Conservation (phyloP, 2,888 invertebrate species). For the Ceramica pisi region DNA sequence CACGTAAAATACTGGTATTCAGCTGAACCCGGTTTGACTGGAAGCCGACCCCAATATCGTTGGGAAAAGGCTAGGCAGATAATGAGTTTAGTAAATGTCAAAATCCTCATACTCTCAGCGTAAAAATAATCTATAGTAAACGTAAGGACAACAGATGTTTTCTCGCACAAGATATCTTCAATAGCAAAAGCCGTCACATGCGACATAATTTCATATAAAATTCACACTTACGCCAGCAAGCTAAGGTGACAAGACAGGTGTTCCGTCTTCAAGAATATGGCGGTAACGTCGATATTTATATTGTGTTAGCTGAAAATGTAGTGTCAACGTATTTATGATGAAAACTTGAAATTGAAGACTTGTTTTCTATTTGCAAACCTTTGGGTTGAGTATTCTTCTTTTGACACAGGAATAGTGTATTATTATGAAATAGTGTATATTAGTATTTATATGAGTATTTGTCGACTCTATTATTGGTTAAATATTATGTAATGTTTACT, state of each 20-base stretch:
- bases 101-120: too few relatives aligned
- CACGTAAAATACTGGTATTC: too few relatives aligned
- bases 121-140: background rate
- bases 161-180: slow-evolving; percentile 40
- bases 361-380: background rate
- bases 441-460: too few relatives aligned
- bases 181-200: slow-evolving; percentile 18
- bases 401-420: background rate
- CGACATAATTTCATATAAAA: slow-evolving; percentile 62
- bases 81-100: too few relatives aligned
- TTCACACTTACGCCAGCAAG: slow-evolving; percentile 48
- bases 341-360: background rate
- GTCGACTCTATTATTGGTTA: too few relatives aligned
- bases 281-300: slow-evolving; percentile 40
- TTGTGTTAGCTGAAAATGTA: slow-evolving; percentile 47
- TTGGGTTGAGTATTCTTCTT: background rate
- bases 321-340: slow-evolving; percentile 14
- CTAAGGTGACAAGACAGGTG: slow-evolving; percentile 50
- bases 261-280: slow-evolving; percentile 33
- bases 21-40: too few relatives aligned
- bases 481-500: too few relatives aligned
- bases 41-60: too few relatives aligned
- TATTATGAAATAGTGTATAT: too few relatives aligned
- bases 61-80: too few relatives aligned
- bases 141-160: slow-evolving; percentile 22